phyloP scores from a whole-genome alignment of 2,113 vertebrate species.

The Macroglossus sobrinus region DNA sequence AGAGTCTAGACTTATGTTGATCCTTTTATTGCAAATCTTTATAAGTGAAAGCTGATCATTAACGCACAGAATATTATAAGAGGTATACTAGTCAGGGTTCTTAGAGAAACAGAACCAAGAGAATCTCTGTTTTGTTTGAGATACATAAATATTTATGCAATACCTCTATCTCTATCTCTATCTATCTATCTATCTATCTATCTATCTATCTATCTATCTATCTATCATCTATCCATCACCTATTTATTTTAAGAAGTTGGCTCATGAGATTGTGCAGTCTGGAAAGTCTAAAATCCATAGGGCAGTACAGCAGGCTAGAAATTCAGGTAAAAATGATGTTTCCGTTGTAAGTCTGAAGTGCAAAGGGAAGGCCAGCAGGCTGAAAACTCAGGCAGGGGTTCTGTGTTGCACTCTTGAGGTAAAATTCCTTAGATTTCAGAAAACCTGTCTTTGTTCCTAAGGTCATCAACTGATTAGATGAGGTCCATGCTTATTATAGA shows the following conservation, averaged over 20 bases:
- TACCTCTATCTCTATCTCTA: neutral
- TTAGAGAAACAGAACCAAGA: neutral
- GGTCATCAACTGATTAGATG: neutral
- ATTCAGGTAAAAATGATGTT: neutral
- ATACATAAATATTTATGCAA: neutral
- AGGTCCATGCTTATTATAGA: neutral
- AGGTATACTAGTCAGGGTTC: neutral
- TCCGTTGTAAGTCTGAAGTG: neutral
- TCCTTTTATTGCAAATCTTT: constrained; percentile 35
- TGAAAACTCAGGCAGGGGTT: neutral
- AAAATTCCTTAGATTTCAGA: neutral
- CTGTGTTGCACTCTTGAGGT: neutral
- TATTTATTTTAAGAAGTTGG: neutral
- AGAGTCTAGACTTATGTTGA: neutral
- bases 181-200: neutral
- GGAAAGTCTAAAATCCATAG: neutral
- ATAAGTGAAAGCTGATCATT: neutral
- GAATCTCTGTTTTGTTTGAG: neutral
- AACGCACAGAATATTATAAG: neutral
- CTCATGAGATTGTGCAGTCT: neutral
- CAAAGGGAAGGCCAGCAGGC: neutral
- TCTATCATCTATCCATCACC: neutral
- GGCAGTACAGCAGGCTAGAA: neutral
- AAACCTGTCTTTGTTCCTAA: constrained; percentile 12
- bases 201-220: no score